Conservation (phyloP, 2,113 vertebrate genomes). For the Sclerurus mexicanus region DNA sequence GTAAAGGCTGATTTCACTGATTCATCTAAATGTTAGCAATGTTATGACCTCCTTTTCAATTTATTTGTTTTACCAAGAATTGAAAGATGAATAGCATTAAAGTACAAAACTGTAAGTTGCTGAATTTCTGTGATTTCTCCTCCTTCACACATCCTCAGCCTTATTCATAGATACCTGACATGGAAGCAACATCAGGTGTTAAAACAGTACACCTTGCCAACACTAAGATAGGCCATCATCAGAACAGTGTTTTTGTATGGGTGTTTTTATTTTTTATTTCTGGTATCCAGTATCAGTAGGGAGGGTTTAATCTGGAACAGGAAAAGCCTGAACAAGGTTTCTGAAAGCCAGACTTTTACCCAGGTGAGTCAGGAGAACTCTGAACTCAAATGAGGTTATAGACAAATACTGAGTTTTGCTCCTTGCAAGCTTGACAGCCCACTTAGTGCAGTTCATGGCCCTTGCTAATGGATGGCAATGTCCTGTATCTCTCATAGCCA, state of each 20-base stretch:
- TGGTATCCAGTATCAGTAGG: not conserved
- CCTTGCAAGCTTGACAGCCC: not conserved
- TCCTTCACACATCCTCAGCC: not conserved
- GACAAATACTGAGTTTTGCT: not conserved
- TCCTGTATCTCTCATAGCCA: not conserved
- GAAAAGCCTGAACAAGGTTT: not conserved
- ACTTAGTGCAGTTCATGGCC: not conserved
- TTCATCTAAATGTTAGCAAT: not conserved
- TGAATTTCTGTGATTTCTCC: not conserved
- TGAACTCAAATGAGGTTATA: not conserved
- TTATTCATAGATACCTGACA: not conserved
- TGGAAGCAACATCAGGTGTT: not conserved
- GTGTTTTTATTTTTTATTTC: not conserved
- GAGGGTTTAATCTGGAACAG: not conserved
- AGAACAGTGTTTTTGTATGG: not conserved
- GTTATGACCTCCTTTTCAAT: not conserved
- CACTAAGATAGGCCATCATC: not conserved
- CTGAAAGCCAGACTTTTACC: not conserved
- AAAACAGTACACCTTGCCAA: not conserved
- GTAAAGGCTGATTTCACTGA: not conserved
- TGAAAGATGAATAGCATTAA: not conserved
- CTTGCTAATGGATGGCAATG: constrained; percentile 8
- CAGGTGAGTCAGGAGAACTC: not conserved
- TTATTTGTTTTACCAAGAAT: not conserved
- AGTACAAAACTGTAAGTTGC: not conserved